Conservation (phyloP, 2,888 invertebrate species). For the Graphium colonna region DNA sequence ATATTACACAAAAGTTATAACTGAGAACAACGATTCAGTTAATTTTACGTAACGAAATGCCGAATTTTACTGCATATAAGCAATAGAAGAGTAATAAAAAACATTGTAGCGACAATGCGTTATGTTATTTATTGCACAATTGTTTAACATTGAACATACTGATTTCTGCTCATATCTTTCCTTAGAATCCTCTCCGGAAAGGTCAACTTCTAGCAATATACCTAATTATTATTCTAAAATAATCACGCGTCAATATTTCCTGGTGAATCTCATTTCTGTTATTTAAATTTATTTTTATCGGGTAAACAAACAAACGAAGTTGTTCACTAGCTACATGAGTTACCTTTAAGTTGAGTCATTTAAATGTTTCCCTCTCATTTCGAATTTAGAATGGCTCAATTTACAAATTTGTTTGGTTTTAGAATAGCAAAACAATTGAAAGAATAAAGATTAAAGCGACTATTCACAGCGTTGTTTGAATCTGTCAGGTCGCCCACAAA, state of each 20-base stretch:
- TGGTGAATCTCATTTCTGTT: constrained; percentile 26
- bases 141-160: constrained; percentile 16
- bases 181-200: constrained; percentile 30
- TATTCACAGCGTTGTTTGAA: too few species aligned
- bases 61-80: constrained; percentile 10
- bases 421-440: too few species aligned
- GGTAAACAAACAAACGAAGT: constrained; percentile 4
- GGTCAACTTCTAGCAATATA: constrained; percentile 32
- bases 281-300: constrained; percentile 9
- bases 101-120: background rate
- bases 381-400: too few species aligned
- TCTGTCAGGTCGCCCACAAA: too few species aligned
- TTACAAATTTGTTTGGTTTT: too few species aligned
- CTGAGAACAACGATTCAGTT: background rate
- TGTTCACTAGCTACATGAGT: too few species aligned
- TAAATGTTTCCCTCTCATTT: too few species aligned
- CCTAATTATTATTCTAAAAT: constrained; percentile 36
- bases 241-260: constrained; percentile 30
- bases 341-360: too few species aligned
- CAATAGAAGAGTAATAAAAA: constrained; percentile 12
- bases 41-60: constrained; percentile 9
- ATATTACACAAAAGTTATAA: constrained; percentile 5
- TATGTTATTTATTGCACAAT: constrained; percentile 7
- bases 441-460: too few species aligned
- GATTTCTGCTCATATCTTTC: constrained; percentile 19